Evolutionary conservation across 2,888 invertebrate genomes (phyloP).

Genomic region (Ceriagrion tenellum): DNA sequence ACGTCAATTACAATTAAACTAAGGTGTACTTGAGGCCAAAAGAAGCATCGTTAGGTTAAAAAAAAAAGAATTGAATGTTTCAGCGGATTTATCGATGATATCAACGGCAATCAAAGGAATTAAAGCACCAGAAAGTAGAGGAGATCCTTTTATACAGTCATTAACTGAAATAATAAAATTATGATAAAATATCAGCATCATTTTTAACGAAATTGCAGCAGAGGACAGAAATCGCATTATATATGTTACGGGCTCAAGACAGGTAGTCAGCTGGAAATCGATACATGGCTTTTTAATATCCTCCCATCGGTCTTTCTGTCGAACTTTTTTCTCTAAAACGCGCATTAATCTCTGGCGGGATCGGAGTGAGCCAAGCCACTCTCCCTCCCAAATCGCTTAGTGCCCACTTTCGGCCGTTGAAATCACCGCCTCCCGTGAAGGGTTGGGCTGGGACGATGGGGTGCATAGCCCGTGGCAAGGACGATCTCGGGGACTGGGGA

Average conservation of each 20-base stretch:
- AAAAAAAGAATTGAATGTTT: no score
- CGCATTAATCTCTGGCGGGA: background rate
- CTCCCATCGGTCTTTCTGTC: conserved; percentile 10
- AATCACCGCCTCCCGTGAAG: conserved; percentile 29
- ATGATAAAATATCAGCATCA: background rate
- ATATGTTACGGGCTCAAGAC: background rate
- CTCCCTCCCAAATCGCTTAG: background rate
- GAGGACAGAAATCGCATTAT: background rate
- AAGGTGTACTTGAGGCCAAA: no score
- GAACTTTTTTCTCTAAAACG: background rate
- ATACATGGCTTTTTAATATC: conserved; percentile 25
- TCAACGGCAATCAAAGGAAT: background rate
- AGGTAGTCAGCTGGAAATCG: background rate
- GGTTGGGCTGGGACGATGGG: background rate
- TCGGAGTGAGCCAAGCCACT: background rate
- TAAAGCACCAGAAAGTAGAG: background rate
- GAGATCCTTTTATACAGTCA: background rate
- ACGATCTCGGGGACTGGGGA: background rate
- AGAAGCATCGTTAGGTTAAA: no score
- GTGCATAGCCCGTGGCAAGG: background rate
- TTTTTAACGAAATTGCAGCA: background rate
- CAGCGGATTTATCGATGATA: background rate
- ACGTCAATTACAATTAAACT: no score
- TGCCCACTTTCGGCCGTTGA: conserved; percentile 33
- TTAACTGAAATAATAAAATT: background rate